Base-by-base conservation (phyloP, 2,888 invertebrate genomes). In the Agrochola litura region DNA sequence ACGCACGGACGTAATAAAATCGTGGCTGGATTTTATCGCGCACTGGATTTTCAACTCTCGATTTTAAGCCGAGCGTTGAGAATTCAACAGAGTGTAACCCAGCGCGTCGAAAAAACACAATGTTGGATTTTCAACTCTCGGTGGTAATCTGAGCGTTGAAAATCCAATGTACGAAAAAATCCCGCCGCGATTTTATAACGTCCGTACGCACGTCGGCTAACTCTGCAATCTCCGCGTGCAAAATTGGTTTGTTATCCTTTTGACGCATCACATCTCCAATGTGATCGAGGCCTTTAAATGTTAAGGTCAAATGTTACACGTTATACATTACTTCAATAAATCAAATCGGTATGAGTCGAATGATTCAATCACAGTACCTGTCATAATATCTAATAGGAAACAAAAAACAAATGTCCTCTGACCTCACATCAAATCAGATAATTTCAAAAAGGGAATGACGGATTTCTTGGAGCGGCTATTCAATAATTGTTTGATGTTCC, bases 251-350 rank as follows among this genome's bases (percentile, higher is more conserved):
- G 16, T 49, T 16, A 49, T 49, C 2, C 49, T 49, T 46, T 77
- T 41, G n/a, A 72, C 63, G n/a, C 49, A n/a, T 64, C 41, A n/a
- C 49, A n/a, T 22, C 16, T 56, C 19, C 49, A 74, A 2, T 43
- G 9, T 52, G 6, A 19, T 14, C 49, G n/a, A 49, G 46, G 41
- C 6, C 16, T 74, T 58, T 37, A 74, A 78, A 81, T 65, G 82
- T 52, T 52, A 84, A 84, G 82, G 85, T 72, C 84, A 72, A 67
- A 67, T 52, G 9, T 37, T 68, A 25, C 85, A 82, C 81, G 82
- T 75, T 22, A n/a, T 12, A 68, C 8, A 64, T 75, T 25, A 25
- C 25, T 64, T 63, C n/a, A 52, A 70, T 46, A 19, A 52, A 52
- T 56, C 25, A n/a, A 63, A 74, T 74, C 74, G 49, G 52, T 19